phyloP scores from a whole-genome alignment of 2,888 invertebrate species.

The Muschampia plurimacula region DNA sequence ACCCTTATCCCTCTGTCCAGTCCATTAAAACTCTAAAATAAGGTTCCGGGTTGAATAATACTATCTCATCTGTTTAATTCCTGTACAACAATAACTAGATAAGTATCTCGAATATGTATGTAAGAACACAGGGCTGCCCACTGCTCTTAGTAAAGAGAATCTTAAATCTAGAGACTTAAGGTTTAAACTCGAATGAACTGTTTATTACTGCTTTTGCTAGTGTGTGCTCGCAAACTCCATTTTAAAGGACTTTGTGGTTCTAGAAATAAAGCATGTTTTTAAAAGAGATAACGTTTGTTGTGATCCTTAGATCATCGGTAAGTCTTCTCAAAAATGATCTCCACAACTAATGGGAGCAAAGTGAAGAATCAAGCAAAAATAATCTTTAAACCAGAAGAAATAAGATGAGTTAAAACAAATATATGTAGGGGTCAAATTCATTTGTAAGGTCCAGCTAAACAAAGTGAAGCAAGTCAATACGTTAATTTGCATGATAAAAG shows the following conservation, averaged over 20 bases:
- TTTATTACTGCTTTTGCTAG: not conserved
- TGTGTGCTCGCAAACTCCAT: not conserved
- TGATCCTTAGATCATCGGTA: slow-evolving; percentile 1
- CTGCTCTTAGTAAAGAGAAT: not conserved
- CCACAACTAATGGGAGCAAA: slow-evolving; percentile 4
- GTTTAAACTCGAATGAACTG: not conserved
- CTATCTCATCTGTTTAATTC: slow-evolving; percentile 38
- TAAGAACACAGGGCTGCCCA: not conserved
- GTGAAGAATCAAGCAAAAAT: slow-evolving; percentile 23
- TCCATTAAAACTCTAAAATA: slow-evolving; percentile 36
- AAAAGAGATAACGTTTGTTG: not conserved
- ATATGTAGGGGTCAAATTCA: slow-evolving; percentile 33
- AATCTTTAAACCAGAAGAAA: slow-evolving; percentile 20
- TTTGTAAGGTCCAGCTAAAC: slow-evolving; percentile 48
- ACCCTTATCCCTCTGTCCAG: slow-evolving; percentile 58
- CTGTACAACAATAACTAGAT: slow-evolving; percentile 32
- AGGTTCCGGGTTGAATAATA: slow-evolving; percentile 32
- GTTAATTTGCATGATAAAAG: slow-evolving; percentile 83
- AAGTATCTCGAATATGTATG: slow-evolving; percentile 23
- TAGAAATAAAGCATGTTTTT: slow-evolving; percentile 16
- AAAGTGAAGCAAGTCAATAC: slow-evolving; percentile 69
- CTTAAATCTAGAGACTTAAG: not conserved
- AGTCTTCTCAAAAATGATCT: slow-evolving; percentile 32
- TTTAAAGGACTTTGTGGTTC: not conserved
- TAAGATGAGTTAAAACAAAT: slow-evolving; percentile 35